Base-by-base conservation (phyloP, 64 coral and sea anemone genomes). In the Stichodactyla mertensii region DNA sequence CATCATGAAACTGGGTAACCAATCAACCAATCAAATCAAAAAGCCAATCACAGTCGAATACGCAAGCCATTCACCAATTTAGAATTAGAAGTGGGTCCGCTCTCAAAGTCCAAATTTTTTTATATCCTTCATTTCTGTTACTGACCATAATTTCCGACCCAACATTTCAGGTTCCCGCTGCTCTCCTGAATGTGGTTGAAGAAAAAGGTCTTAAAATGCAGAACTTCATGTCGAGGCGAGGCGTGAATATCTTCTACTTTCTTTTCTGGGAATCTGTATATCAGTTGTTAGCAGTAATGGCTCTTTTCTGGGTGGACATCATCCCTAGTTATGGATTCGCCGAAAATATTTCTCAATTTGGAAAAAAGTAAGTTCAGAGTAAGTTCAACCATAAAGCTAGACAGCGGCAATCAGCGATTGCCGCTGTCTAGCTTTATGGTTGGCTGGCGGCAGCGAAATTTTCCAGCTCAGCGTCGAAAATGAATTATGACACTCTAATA, bases 161-260 rank as follows among this genome's bases (percentile, higher is more conserved):
- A 45, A 45, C 36, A 45, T 45, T 45, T 45, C 1, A 94, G 95
- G 70, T 91, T 55, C 95, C 95, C 0, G 92, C 92, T 0, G 89
- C 95, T 45, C 7, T 94, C 11, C 94, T 94, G 95, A 89, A 92
- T 13, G 95, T 98, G 36, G 15, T 98, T 10, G 89, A 92, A 52
- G 95, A 98, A 61, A 88, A 83, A 87, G 92, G 89, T 11, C 82
- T 98, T 0, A 98, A 98, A 52, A 98, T 98, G 95, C 83, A 94
- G 71, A 69, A 84, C 61, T 55, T 80, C 20, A 28, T 15, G 14
- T 93, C 95, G 10, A 89, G 79, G 71, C 86, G 86, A 23, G 78
- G 89, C 20, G 86, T 98, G 23, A 94, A 98, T 54, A 71, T 98
- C 18, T 58, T 98, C 0, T 98, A 92, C 69, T 86, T 98, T 23